Evolutionary conservation across 2,797 vertebrate species (phyloP), one percentile per base, ranked within the genome.

Genomic region (Microctenopoma steveboyesi): DNA sequence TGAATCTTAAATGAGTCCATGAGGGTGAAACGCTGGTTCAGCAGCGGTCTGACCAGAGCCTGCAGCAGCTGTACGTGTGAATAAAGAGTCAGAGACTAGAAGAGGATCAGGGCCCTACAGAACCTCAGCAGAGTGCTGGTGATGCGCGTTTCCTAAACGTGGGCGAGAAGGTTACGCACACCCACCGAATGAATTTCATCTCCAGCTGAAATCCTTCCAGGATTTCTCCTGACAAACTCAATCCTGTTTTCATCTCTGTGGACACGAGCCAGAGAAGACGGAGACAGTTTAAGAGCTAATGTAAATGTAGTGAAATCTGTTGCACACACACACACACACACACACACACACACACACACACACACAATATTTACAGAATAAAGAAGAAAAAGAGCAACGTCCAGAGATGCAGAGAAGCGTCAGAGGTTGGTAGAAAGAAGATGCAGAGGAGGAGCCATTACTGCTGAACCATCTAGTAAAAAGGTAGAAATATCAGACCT

Each of bases 181-280:
- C 18, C 33, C 72, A 15, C 51, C 14, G 18, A 40, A 61, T 61
- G 60, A 60, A 71, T 43, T 33, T 2, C 11, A 39, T 82, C 80
- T 85, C 64, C 71, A 78, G 62, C 45, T 62, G 59, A 57, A 37
- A 72, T 59, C 39, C 33, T 49, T 48, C 16, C 62, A 30, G 74
- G 42, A 39, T 47, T 39, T 40, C 10, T 5, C 48, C 42, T 76
- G 72, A 69, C 69, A 72, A 28, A 69, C 58, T 62, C 27, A 2
- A 58, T 69, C 59, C 39, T 1, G 7, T 57, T 64, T 54, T 13
- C 60, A 37, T 75, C 63, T 50, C 59, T 8, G 40, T 14, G 51
- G 55, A 49, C 49, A 12, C 63, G 13, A 51, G 12, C 39, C 37
- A 0, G 13, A 6, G 50, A 14, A 18, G 48, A 50, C 50, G 62